These are phyloP conservation scores for Hypotaenidia philippensis DNA, from an alignment of 2,797 vertebrate species.

Conservation along the genomic window DNA sequence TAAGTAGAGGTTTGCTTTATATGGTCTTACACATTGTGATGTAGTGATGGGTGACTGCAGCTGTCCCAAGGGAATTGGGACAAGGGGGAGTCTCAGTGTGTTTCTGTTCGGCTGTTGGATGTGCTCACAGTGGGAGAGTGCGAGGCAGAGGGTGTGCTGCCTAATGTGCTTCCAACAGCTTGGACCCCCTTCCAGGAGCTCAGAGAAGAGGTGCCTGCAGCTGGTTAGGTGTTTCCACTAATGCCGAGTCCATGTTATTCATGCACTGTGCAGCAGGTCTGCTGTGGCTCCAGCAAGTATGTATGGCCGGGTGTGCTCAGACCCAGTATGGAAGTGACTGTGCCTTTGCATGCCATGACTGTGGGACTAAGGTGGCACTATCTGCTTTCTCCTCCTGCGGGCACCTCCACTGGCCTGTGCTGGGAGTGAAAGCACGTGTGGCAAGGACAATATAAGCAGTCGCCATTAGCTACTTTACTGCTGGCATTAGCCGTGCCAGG, in stretches of 20 bases:
- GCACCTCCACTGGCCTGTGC: not conserved
- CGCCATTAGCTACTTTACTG: not conserved
- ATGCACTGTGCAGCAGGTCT: not conserved
- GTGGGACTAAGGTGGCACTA: not conserved
- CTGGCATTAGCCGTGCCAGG: conserved; percentile 2
- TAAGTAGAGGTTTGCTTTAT: rapidly evolving
- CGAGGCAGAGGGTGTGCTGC: not conserved
- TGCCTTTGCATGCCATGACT: not conserved
- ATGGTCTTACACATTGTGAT: not conserved
- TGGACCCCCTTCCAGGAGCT: not conserved
- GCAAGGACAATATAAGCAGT: not conserved
- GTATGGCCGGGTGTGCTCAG: rapidly evolving
- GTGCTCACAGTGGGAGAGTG: not conserved
- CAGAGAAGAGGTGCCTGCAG: not conserved
- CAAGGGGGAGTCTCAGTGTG: not conserved
- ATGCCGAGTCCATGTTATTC: rapidly evolving
- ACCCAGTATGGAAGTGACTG: rapidly evolving
- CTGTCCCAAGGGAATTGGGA: not conserved
- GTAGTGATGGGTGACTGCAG: not conserved
- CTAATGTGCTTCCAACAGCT: not conserved
- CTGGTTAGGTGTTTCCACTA: not conserved
- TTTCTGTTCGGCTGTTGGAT: not conserved
- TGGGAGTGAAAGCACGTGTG: not conserved
- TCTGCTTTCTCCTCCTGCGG: not conserved
- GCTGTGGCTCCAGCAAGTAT: not conserved